These are phyloP conservation scores for Halichondria panicea DNA, from an alignment of 37 sponge, comb jelly and placozoan genomes.

Conservation along the genomic window DNA sequence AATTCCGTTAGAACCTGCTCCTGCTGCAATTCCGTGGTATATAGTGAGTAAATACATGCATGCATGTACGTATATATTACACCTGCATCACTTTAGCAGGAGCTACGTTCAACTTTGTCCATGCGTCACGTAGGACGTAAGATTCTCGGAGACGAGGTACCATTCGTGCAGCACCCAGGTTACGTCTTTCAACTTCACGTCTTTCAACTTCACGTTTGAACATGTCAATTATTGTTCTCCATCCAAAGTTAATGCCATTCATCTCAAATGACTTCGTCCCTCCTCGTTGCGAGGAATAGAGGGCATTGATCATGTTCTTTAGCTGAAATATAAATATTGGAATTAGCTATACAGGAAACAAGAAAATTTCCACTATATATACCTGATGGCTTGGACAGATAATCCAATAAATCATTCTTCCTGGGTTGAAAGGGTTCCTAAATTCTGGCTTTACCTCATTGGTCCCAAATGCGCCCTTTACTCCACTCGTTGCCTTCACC, in stretches of 20 bases:
- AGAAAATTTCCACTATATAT: neutral
- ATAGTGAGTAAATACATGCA: neutral
- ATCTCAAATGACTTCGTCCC: slow-evolving; percentile 18
- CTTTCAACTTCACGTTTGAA: slow-evolving; percentile 2
- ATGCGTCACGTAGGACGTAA: slow-evolving; percentile 14
- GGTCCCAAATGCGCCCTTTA: slow-evolving; percentile 16
- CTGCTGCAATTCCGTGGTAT: slow-evolving; percentile 10
- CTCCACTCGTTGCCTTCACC: too few species aligned
- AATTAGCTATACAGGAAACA: neutral
- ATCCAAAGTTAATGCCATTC: slow-evolving; percentile 27
- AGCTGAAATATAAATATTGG: slow-evolving; percentile 14
- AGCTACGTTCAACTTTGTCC: slow-evolving; percentile 32
- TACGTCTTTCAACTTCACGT: neutral
- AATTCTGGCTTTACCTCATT: slow-evolving; percentile 1
- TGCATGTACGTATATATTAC: neutral
- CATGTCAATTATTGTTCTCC: slow-evolving; percentile 32
- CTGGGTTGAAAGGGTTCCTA: slow-evolving; percentile 17
- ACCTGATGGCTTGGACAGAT: slow-evolving; percentile 54
- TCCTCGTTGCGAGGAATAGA: slow-evolving; percentile 28
- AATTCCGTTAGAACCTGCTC: slow-evolving; percentile 38
- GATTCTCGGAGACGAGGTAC: slow-evolving; percentile 7
- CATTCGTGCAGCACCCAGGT: neutral
- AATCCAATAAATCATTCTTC: slow-evolving; percentile 6
- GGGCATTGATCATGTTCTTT: slow-evolving; percentile 46
- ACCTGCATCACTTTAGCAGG: slow-evolving; percentile 50